Conservation (phyloP, 2,113 vertebrate genomes). For the Ondatra zibethicus region DNA sequence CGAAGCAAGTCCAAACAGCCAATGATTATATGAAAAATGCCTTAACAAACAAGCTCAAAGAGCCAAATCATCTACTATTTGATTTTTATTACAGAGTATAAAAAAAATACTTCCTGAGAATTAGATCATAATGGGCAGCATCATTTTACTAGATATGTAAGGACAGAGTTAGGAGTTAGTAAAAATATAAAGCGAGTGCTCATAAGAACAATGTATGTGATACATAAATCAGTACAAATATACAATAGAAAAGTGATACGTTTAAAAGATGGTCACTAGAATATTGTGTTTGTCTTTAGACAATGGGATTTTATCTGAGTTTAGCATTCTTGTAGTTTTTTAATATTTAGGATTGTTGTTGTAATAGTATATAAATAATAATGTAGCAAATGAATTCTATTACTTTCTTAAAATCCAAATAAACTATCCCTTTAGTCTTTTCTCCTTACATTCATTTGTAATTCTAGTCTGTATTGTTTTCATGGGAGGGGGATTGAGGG, state of each 20-base stretch:
- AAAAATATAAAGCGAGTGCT: neutral
- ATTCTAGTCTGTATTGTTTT: constrained; percentile 42
- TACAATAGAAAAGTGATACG: neutral
- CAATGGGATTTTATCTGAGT: neutral
- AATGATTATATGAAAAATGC: neutral
- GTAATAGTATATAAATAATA: neutral
- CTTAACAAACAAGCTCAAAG: neutral
- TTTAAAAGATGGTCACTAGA: neutral
- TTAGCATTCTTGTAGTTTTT: neutral
- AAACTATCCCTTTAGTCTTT: neutral
- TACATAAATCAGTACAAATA: neutral
- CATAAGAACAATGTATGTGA: neutral
- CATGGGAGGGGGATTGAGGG: neutral
- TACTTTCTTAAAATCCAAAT: neutral
- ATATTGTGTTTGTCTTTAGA: neutral
- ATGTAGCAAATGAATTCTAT: neutral
- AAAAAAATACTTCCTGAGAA: neutral
- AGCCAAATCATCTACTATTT: constrained; percentile 12
- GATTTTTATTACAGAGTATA: neutral
- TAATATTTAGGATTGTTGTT: neutral
- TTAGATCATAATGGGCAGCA: neutral
- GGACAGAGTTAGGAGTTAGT: neutral
- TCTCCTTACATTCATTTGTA: neutral
- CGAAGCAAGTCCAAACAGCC: neutral
- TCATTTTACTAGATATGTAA: neutral